Evolutionary conservation across 2,888 invertebrate genomes (phyloP), one percentile per base, ranked within the genome.

Genomic region (Drosophila paranaensis): DNA sequence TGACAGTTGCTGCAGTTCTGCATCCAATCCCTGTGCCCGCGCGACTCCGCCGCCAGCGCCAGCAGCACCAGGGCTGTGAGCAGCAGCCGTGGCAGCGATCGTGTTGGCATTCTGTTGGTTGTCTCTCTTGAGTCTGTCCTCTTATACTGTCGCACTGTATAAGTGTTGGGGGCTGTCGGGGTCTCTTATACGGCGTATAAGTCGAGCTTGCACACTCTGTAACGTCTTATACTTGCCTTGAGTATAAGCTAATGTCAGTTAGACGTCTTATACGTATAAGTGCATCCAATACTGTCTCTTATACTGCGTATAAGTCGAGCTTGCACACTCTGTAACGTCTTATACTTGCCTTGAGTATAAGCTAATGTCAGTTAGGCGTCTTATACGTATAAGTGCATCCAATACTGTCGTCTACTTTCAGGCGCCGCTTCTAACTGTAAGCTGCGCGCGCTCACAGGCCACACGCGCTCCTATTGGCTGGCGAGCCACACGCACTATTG

Each of bases 1-100:
- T 95, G 95, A 93, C 98, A 98, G 40, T 76, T 74, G 60, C 91
- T 85, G 74, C 93, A 93, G 56, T 84, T 90, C 65, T 92, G 91
- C 81, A 91, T 83, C 92, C 92, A 93, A 63, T 93, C 92, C 9
- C 90, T 81, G 50, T 91, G 89, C 6, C 81, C 90, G n/a, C 51
- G 50, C 3, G 80, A 74, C 2, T 74, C 63, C 14, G 74, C 68
- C 11, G 78, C 39, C n/a, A 90, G 39, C 6, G 39, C 4, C n/a
- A 77, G 45, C 43, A 85, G 61, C 50, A 81, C 27, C 46, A 77
- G 25, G 14, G 16, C 39, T 35, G 46, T 16, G 45, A 76, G 20
- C 45, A 68, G 56, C 39, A 48, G 25, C 37, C 57, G 53, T 45
- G 46, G 25, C 55, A 51, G 51, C 33, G 65, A 37, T 51, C 39